Base-by-base conservation (phyloP, 2,113 vertebrate species). In the Aegotheles bennettii region DNA sequence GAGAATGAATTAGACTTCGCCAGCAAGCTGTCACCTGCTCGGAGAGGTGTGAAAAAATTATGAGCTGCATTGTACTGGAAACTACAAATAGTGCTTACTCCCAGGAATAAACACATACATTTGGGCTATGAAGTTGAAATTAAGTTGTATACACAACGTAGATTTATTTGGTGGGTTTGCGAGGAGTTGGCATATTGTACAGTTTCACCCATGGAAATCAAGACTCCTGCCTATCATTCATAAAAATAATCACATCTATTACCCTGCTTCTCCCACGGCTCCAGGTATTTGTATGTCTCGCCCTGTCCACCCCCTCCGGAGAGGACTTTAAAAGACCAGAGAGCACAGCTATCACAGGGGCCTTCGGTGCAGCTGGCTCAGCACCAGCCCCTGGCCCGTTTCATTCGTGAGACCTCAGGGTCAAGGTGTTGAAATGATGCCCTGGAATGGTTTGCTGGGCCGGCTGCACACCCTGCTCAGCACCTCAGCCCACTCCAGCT, bases 31-130 rank as follows among this genome's bases (percentile, higher is more conserved):
- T 98, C 97, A 97, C 97, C 97, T 98, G 97, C 96, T 97, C 92
- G 6, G 57, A 95, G 95, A 97, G 95, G 96, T 98, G 97, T 97
- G 97, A 97, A 97, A 92, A 97, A 98, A 97, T 96, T 95, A 97
- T 96, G 97, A 97, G 97, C 96, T 84, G 91, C 85, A 70, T 95
- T 96, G 96, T 97, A 87, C 83, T 93, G 96, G 93, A 96, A 98
- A 95, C 87, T 84, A 91, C 95, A 93, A 95, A 89, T 31, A 93
- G 92, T 68, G 76, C 94, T 93, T 96, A 78, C 64, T 97, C 70
- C 83, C 82, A 40, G 69, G 95, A 95, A 89, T 90, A 96, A 98
- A 97, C 96, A 96, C 73, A 36, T 50, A 61, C 90, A 74, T 94
- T 96, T 87, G 84, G 82, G 90, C 92, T 56, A 61, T 35, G 65